phyloP scores from a whole-genome alignment of 2,888 invertebrate genomes.

The Tetragonisca angustula region DNA sequence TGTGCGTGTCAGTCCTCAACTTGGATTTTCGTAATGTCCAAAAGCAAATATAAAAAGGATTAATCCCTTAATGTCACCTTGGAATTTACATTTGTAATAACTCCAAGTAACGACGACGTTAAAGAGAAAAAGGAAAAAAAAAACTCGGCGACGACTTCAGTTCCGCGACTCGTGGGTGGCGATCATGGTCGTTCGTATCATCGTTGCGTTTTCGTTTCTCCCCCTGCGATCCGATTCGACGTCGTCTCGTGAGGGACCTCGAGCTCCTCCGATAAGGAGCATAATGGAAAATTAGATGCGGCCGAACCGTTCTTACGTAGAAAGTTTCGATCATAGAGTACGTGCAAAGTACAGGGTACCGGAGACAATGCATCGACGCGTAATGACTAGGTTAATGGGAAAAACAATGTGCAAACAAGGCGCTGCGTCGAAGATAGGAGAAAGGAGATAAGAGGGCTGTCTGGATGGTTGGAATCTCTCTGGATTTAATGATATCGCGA shows the following conservation, averaged over 20 bases:
- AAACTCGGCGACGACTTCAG: constrained; percentile 2
- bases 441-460: constrained; percentile 52
- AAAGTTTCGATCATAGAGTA: constrained; percentile 68
- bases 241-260: constrained; percentile 29
- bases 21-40: too few species aligned
- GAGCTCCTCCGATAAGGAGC: constrained; percentile 61
- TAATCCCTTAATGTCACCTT: too few species aligned
- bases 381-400: constrained; percentile 73
- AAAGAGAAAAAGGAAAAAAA: too few species aligned
- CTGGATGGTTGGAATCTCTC: constrained; percentile 44
- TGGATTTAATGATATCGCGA: constrained; percentile 55
- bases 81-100: too few species aligned
- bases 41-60: too few species aligned
- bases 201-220: constrained; percentile 21
- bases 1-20: too few species aligned
- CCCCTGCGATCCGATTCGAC: not conserved
- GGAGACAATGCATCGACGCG: constrained; percentile 68
- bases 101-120: too few species aligned
- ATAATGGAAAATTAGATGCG: constrained; percentile 72
- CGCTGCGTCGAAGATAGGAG: constrained; percentile 61
- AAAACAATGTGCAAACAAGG: constrained; percentile 72
- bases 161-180: constrained; percentile 31
- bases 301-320: constrained; percentile 49
- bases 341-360: constrained; percentile 70
- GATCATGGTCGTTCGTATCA: constrained; percentile 49